A percentile compares a stretch with the other conserved stretches of the same genome.
Evolutionary conservation across 2,113 vertebrate species (phyloP).

Genomic region (Pseudopodoces humilis): DNA sequence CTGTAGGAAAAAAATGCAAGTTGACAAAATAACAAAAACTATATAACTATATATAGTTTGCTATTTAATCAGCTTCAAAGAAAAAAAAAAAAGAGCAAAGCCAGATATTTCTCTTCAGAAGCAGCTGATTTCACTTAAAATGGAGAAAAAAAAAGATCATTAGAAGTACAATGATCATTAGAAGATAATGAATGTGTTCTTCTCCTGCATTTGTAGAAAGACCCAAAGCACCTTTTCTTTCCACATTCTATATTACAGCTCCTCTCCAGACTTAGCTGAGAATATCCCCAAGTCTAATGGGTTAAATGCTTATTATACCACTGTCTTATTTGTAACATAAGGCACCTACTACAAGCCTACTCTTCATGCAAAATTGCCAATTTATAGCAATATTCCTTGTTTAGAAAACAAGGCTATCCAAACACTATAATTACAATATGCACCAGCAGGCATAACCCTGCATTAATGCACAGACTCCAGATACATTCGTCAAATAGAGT

Average conservation of each 20-base stretch:
- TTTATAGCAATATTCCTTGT: conserved; percentile 81
- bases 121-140: conserved; percentile 14
- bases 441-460: conserved; percentile 74
- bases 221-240: not conserved
- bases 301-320: conserved; percentile 69
- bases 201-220: not conserved
- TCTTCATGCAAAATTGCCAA: conserved; percentile 77
- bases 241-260: not conserved
- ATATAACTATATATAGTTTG: not conserved
- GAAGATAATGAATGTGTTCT: conserved; percentile 17
- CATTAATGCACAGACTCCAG: conserved; percentile 78
- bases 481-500: conserved; percentile 86
- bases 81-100: not conserved
- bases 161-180: conserved; percentile 43
- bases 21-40: not conserved
- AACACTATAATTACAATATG: conserved; percentile 82
- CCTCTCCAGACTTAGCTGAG: conserved; percentile 8
- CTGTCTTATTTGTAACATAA: conserved; percentile 71
- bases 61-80: not conserved
- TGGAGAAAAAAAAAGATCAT: conserved; percentile 11
- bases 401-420: conserved; percentile 86
- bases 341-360: conserved; percentile 71
- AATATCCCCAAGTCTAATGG: conserved; percentile 41
- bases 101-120: not conserved
- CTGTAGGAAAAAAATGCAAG: not conserved